A percentile compares a stretch with the other conserved stretches of the same genome.
phyloP scores from a whole-genome alignment of 2,888 invertebrate species.

The Blera fallax region DNA sequence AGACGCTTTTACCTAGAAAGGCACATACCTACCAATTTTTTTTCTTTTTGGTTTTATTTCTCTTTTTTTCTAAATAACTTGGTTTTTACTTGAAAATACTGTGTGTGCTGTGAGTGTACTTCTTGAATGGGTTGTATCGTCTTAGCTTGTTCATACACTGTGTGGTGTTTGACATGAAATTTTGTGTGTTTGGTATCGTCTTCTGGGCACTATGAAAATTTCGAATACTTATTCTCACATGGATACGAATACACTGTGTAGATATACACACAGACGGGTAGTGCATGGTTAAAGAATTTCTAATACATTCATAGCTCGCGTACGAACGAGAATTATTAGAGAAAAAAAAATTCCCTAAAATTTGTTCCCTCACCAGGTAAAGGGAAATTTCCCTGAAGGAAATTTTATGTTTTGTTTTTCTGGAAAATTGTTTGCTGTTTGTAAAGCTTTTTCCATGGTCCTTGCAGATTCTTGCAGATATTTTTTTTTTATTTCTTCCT shows the following conservation, averaged over 20 bases:
- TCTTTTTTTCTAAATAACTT: slow-evolving; percentile 27
- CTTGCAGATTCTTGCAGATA: slow-evolving; percentile 59
- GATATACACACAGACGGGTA: slow-evolving; percentile 56
- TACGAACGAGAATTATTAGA: slow-evolving; percentile 42
- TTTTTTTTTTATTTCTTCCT: background rate
- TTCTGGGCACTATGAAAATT: slow-evolving; percentile 56
- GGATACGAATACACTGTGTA: slow-evolving; percentile 68
- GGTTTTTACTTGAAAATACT: slow-evolving; percentile 42
- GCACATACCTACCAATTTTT: slow-evolving; percentile 45
- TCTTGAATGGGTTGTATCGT: slow-evolving; percentile 67
- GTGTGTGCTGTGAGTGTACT: slow-evolving; percentile 60
- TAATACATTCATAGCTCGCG: slow-evolving; percentile 41
- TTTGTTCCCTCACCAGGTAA: slow-evolving; percentile 37
- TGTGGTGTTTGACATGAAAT: slow-evolving; percentile 67
- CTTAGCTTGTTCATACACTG: slow-evolving; percentile 62
- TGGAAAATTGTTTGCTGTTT: slow-evolving; percentile 21
- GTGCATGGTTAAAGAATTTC: slow-evolving; percentile 21
- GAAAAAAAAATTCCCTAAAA: slow-evolving; percentile 43
- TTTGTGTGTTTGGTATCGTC: slow-evolving; percentile 58
- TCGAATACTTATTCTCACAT: slow-evolving; percentile 71
- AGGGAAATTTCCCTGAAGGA: slow-evolving; percentile 24
- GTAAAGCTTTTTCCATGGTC: slow-evolving; percentile 37
- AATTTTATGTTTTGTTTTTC: slow-evolving; percentile 19
- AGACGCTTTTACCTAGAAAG: slow-evolving; percentile 71
- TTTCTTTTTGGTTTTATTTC: slow-evolving; percentile 20